Percentiles rank a stretch among this genome's conserved stretches.
These are phyloP conservation scores for Ylistrum balloti DNA, from an alignment of 1,140 invertebrate genomes.

Conservation along the genomic window DNA sequence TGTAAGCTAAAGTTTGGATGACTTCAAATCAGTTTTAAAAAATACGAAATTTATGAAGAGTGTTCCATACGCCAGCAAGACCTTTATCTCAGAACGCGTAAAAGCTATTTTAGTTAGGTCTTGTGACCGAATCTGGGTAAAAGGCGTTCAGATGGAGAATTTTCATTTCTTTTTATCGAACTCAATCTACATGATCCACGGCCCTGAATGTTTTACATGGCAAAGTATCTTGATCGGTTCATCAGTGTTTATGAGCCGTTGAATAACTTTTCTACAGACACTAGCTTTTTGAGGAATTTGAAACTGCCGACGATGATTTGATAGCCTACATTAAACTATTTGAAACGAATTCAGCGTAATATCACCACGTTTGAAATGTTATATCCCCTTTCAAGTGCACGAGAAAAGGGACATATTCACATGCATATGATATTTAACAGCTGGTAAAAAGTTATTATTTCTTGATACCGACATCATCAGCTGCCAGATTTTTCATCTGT, in stretches of 20 bases:
- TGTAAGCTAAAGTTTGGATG: no score
- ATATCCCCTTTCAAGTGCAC: constrained; percentile 1
- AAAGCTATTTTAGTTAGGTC: no score
- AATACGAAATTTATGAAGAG: no score
- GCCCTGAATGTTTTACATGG: background rate
- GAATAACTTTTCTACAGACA: background rate
- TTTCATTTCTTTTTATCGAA: background rate
- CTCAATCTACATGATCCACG: background rate
- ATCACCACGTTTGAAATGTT: background rate
- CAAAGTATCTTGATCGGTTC: background rate
- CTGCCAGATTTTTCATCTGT: constrained; percentile 10
- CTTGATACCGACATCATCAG: constrained; percentile 11
- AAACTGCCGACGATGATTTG: background rate
- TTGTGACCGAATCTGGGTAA: no score
- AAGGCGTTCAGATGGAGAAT: no score
- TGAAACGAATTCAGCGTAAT: background rate
- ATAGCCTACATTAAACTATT: constrained; percentile 9
- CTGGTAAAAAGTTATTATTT: constrained; percentile 21
- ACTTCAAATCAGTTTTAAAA: no score
- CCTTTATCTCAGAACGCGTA: no score
- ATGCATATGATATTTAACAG: constrained; percentile 11
- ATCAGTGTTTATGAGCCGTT: background rate
- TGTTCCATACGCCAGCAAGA: no score
- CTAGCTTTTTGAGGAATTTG: background rate
- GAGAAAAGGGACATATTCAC: background rate